Evolutionary conservation across 2,797 vertebrate species (phyloP).

Genomic region (Apogon talboti): DNA sequence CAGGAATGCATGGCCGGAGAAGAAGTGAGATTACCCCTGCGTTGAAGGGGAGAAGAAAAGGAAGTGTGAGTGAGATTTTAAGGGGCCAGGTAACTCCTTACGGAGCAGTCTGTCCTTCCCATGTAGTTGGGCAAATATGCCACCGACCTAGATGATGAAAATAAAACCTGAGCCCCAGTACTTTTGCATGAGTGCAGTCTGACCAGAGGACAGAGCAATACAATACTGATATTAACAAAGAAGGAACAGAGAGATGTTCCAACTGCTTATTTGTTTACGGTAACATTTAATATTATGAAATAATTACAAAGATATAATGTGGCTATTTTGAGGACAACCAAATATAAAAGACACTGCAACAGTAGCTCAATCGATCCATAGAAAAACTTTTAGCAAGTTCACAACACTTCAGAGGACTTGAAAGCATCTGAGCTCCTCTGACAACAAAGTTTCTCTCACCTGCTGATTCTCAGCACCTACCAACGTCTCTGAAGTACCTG

Average conservation of each 20-base stretch:
- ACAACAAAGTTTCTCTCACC: conserved; percentile 30
- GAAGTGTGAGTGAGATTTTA: conserved; percentile 59
- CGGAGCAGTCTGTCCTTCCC: conserved; percentile 78
- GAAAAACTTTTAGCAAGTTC: neutral
- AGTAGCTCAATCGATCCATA: too few relatives aligned
- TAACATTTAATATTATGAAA: neutral
- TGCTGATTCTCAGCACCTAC: conserved; percentile 35
- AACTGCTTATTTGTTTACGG: neutral
- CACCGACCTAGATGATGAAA: conserved; percentile 85
- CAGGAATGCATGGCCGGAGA: conserved; percentile 1
- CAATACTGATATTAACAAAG: conserved; percentile 28
- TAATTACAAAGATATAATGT: neutral
- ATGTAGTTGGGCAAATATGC: conserved; percentile 76
- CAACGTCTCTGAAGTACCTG: conserved; percentile 22
- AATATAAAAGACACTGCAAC: neutral
- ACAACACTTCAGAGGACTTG: conserved; percentile 25
- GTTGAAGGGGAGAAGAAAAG: conserved; percentile 48
- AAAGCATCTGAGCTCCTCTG: conserved; percentile 7
- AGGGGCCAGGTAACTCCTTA: conserved; percentile 77
- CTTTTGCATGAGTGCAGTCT: conserved; percentile 48
- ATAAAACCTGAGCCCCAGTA: conserved; percentile 78
- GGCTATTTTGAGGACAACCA: neutral
- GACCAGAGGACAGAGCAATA: conserved; percentile 62
- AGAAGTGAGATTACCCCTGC: neutral
- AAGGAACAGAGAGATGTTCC: neutral